Base-by-base conservation (phyloP, 2,797 vertebrate genomes). In the Decapterus maruadsi region DNA sequence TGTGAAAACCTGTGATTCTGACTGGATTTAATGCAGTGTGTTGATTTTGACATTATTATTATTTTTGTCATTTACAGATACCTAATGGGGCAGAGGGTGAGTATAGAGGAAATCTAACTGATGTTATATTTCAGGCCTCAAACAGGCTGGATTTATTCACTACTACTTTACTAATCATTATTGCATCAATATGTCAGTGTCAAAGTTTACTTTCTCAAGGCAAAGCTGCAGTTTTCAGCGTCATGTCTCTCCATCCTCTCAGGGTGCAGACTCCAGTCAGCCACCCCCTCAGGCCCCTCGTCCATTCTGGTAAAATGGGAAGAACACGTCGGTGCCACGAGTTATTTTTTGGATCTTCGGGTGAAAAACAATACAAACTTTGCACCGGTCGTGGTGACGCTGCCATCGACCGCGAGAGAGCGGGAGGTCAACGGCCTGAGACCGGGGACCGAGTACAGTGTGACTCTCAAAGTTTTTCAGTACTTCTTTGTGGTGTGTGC, bases 271-370 rank as follows among this genome's bases (percentile, higher is more conserved):
- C 94, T 96, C 57, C 50, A 84, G 65, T 92, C 90, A 36, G 87
- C 93, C 75, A 78, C 2, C 5, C 63, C 95, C 40, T 54, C 84
- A 1, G 68, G 90, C 0, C 78, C 95, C 9, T 90, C 94, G 13
- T 90, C 94, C 0, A 86, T 96, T 50, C 34, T 87, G 62, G 75
- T 96, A 16, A 91, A 90, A 87, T 96, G 95, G 95, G 83, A 68
- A 29, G 36, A 20, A 16, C 5, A 4, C 3, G 3, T 1, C 3
- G 1, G 0, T 29, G 90, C 91, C 20, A 92, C 93, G 59, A 91
- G 81, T 73, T 96, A 94, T 59, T 81, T 95, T 80, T 84, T 96
- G 86, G 96, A 96, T 78, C 76, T 95, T 43, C 90, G 96, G 71
- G 87, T 93, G 62, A 90, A 71, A 75, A 94, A 95, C 75, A 80